Percentiles rank a stretch among this genome's conserved stretches.
Conservation (phyloP, 2,113 vertebrate species). For the Bubo scandiacus region DNA sequence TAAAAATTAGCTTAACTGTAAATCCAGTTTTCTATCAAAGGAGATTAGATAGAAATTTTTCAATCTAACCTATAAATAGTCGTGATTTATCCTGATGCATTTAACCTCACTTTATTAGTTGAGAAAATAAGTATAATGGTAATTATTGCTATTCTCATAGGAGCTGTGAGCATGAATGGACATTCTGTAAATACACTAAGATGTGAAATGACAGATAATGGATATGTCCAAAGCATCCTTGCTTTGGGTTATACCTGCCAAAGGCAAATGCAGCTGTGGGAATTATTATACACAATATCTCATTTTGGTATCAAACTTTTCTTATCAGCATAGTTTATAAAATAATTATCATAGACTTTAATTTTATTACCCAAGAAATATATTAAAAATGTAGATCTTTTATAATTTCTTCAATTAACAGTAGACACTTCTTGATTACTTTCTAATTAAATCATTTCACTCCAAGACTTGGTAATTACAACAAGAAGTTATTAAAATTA, state of each 20-base stretch:
- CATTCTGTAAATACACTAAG: background rate
- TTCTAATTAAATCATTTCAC: conserved; percentile 89
- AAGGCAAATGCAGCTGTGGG: background rate
- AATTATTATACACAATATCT: conserved; percentile 52
- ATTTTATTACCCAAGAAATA: conserved; percentile 82
- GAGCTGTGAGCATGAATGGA: background rate
- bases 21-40: background rate
- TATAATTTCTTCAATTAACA: conserved; percentile 88
- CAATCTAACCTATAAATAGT: background rate
- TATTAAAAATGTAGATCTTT: conserved; percentile 87
- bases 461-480: conserved; percentile 86
- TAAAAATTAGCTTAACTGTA: background rate
- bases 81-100: background rate
- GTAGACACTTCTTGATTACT: conserved; percentile 87
- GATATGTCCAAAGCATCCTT: background rate
- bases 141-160: background rate
- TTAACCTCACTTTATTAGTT: background rate
- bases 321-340: conserved; percentile 72
- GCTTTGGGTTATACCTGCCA: conserved; percentile 27
- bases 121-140: background rate
- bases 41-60: background rate
- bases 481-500: conserved; percentile 88
- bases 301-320: conserved; percentile 65
- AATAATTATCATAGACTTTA: conserved; percentile 81
- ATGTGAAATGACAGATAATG: conserved; percentile 16